A percentile compares a stretch with the other conserved stretches of the same genome.
These are phyloP conservation scores for Bombyx mori DNA, from an alignment of 1,140 invertebrate genomes.

Conservation along the genomic window ASM3026992v2 NC_085133.1:4736501-4737000, in stretches of 20 bases:
- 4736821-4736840: slow-evolving; percentile 12
- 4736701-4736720: slow-evolving; percentile 30
- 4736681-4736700: slow-evolving; percentile 33
- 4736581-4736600: slow-evolving; percentile 15
- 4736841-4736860: slow-evolving; percentile 14
- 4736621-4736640: slow-evolving; percentile 28
- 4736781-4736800: slow-evolving; percentile 34
- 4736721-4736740: slow-evolving; percentile 25
- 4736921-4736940: no score
- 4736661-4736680: slow-evolving; percentile 28
- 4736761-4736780: slow-evolving; percentile 17
- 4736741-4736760: slow-evolving; percentile 24
- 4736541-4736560: slow-evolving; percentile 10
- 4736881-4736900: slow-evolving; percentile 14
- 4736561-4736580: slow-evolving; percentile 9
- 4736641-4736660: slow-evolving; percentile 23
- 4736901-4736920: no score
- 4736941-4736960: no score
- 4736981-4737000: no score
- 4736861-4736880: slow-evolving; percentile 16
- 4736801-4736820: slow-evolving; percentile 25
- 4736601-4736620: slow-evolving; percentile 29
- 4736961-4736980: no score
- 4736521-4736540: slow-evolving; percentile 4
- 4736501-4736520: slow-evolving; percentile 4